These are phyloP conservation scores for Hyposoter didymator DNA, from an alignment of 2,888 invertebrate genomes.

Conservation along the genomic window DNA sequence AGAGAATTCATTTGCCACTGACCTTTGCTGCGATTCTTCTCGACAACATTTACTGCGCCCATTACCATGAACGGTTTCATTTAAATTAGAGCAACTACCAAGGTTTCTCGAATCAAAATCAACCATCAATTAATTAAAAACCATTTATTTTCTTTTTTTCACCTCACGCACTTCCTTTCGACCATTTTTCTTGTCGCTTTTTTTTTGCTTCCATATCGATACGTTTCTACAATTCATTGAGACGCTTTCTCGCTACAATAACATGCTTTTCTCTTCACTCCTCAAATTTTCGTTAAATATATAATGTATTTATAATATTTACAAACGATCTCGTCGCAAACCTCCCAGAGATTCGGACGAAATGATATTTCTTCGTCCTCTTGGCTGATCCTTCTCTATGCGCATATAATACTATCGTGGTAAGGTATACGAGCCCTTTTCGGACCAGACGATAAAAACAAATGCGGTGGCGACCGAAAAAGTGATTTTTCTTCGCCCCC, in stretches of 20 bases:
- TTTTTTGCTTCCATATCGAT: background rate
- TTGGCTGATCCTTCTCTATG: constrained; percentile 22
- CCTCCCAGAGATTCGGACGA: constrained; percentile 39
- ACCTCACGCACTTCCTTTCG: constrained; percentile 62
- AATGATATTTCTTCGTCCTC: constrained; percentile 16
- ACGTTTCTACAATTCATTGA: constrained; percentile 43
- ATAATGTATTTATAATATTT: constrained; percentile 57
- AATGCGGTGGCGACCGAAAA: constrained; percentile 26
- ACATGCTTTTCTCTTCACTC: constrained; percentile 27
- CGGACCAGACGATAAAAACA: constrained; percentile 52
- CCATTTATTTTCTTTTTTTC: constrained; percentile 79
- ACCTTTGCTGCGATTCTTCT: background rate
- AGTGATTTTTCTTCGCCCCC: background rate
- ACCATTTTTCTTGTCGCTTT: constrained; percentile 13
- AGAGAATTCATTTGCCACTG: constrained; percentile 24
- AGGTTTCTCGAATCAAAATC: constrained; percentile 10
- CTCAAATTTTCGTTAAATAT: constrained; percentile 16
- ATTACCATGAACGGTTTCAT: constrained; percentile 49
- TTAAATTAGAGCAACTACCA: background rate
- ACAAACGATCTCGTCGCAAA: constrained; percentile 56
- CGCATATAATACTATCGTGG: constrained; percentile 82
- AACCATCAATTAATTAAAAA: constrained; percentile 79
- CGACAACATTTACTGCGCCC: constrained; percentile 38
- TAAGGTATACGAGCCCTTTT: constrained; percentile 78
- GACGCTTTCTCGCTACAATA: constrained; percentile 61